phyloP scores from a whole-genome alignment of 2,888 invertebrate genomes.

The Anorthoa munda region DNA sequence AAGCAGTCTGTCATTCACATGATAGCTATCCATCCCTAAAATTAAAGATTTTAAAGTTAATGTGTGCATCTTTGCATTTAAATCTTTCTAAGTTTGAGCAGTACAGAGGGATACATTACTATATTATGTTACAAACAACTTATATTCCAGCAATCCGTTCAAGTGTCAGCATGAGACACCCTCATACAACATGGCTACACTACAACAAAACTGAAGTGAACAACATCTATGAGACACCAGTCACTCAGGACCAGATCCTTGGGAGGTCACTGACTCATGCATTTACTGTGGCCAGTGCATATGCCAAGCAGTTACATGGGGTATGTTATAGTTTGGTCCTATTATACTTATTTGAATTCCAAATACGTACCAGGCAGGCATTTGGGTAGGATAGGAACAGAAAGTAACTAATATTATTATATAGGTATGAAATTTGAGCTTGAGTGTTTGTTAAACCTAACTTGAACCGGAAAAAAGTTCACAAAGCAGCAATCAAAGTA shows the following conservation, averaged over 20 bases:
- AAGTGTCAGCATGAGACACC: slow-evolving; percentile 88
- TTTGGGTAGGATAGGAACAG: neutral
- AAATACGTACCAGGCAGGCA: slow-evolving; percentile 15
- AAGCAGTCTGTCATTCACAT: too few relatives aligned
- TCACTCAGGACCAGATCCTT: slow-evolving; percentile 92
- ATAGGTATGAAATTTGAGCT: neutral
- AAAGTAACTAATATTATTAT: neutral
- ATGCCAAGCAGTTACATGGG: slow-evolving; percentile 94
- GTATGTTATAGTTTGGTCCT: slow-evolving; percentile 81
- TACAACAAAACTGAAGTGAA: slow-evolving; percentile 92
- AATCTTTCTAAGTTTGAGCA: neutral
- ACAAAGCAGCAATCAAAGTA: neutral
- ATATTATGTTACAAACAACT: neutral
- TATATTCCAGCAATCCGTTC: slow-evolving; percentile 87
- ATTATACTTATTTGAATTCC: neutral
- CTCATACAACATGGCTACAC: slow-evolving; percentile 95
- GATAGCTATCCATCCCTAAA: too few relatives aligned
- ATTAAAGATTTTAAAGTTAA: neutral
- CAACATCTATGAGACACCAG: slow-evolving; percentile 93
- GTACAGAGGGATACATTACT: neutral
- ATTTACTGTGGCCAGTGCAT: slow-evolving; percentile 94
- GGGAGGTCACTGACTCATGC: slow-evolving; percentile 94
- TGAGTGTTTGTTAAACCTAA: slow-evolving; percentile 15
- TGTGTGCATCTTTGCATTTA: neutral
- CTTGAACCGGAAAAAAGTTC: neutral